These are phyloP conservation scores for Oncopeltus fasciatus DNA, from an alignment of 1,140 invertebrate genomes.

Conservation along the genomic window DNA sequence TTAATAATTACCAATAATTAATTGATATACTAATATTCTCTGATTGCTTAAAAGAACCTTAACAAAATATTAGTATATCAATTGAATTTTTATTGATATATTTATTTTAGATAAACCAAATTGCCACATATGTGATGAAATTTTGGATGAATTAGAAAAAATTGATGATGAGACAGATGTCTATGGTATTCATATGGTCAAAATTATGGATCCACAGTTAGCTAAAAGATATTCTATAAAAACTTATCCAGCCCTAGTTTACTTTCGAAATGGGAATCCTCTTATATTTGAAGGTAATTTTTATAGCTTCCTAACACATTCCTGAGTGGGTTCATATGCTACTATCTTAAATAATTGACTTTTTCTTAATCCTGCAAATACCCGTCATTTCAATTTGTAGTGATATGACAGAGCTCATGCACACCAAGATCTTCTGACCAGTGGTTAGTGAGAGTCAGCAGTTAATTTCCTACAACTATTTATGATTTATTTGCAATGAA, in stretches of 20 bases:
- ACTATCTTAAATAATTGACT: no score
- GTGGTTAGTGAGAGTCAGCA: neutral
- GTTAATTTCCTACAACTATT: neutral
- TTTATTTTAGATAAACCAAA: conserved; percentile 63
- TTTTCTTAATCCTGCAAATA: no score
- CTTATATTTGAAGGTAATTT: conserved; percentile 73
- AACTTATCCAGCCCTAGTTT: conserved; percentile 83
- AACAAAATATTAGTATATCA: no score
- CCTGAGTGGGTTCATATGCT: no score
- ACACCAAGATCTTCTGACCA: no score
- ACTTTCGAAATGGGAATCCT: conserved; percentile 87
- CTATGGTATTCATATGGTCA: conserved; percentile 87
- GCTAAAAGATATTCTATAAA: conserved; percentile 88
- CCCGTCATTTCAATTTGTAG: no score
- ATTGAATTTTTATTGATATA: conserved; percentile 69
- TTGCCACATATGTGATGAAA: conserved; percentile 83
- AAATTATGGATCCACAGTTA: conserved; percentile 80
- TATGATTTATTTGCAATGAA: no score
- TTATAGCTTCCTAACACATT: no score
- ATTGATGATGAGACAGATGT: conserved; percentile 88
- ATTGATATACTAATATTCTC: no score
- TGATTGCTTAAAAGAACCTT: no score
- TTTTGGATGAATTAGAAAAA: conserved; percentile 73
- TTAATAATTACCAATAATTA: no score
- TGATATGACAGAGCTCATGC: no score